Conservation (phyloP, 2,113 vertebrate species). For the Aegithalos caudatus region DNA sequence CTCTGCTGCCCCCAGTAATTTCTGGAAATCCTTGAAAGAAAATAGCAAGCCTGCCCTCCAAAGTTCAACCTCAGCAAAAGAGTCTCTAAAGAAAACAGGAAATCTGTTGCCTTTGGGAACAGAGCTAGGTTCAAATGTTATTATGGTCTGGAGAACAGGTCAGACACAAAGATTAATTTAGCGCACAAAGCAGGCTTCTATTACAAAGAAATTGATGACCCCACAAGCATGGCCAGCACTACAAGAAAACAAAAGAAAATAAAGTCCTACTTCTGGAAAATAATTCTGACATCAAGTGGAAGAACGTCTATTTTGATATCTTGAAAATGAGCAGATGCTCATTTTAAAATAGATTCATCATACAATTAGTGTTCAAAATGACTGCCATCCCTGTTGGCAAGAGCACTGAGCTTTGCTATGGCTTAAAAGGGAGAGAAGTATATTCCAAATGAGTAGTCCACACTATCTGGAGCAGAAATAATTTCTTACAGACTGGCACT, state of each 20-base stretch:
- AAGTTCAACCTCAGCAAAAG: not conserved
- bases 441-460: conserved; percentile 20
- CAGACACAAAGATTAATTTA: not conserved
- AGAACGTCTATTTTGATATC: not conserved
- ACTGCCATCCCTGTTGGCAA: conserved; percentile 28
- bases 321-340: not conserved
- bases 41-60: not conserved
- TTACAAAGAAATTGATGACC: not conserved
- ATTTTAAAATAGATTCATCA: conserved; percentile 19
- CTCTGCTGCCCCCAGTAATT: not conserved
- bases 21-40: not conserved
- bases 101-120: not conserved
- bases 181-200: not conserved
- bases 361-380: conserved; percentile 21
- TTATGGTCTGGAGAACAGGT: not conserved
- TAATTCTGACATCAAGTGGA: not conserved
- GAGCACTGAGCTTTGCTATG: not conserved
- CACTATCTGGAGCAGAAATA: conserved; percentile 12
- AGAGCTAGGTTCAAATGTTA: not conserved
- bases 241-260: not conserved
- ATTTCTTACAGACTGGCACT: not conserved
- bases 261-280: not conserved
- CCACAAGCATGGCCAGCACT: not conserved
- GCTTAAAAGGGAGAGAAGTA: not conserved
- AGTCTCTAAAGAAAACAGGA: not conserved